Evolutionary conservation across 1,140 invertebrate species (phyloP).

Genomic region (Coenobita brevimanus): DNA sequence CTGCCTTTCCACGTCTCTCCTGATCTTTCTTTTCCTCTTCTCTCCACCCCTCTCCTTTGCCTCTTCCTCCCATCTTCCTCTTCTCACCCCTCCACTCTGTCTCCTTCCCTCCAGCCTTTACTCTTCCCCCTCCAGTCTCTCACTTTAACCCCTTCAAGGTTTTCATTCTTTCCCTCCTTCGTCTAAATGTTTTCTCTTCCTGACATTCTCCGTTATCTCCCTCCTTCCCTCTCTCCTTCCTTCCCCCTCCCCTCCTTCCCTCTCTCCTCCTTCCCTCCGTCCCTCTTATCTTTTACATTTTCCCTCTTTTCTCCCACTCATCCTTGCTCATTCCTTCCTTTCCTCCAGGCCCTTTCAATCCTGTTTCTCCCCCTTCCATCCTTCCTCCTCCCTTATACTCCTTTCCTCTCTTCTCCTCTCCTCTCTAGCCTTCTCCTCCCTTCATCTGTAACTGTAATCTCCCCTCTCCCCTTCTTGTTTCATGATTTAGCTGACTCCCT

Average conservation of each 20-base stretch:
- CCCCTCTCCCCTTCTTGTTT: not conserved
- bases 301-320: not conserved
- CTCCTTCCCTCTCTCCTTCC: too few species aligned
- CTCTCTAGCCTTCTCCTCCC: not conserved
- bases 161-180: too few species aligned
- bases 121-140: not conserved
- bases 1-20: not conserved
- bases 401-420: not conserved
- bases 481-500: not conserved
- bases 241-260: not conserved
- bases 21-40: not conserved
- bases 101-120: not conserved
- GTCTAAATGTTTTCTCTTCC: too few species aligned
- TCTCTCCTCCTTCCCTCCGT: not conserved
- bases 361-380: not conserved
- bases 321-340: not conserved
- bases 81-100: not conserved
- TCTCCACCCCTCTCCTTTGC: not conserved
- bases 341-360: too few species aligned
- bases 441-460: not conserved
- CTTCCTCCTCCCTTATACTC: not conserved
- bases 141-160: not conserved
- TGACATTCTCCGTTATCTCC: not conserved
- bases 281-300: not conserved
- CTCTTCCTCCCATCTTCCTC: not conserved